phyloP scores from a whole-genome alignment of 2,888 invertebrate species.

The Torymus tubicola region DNA sequence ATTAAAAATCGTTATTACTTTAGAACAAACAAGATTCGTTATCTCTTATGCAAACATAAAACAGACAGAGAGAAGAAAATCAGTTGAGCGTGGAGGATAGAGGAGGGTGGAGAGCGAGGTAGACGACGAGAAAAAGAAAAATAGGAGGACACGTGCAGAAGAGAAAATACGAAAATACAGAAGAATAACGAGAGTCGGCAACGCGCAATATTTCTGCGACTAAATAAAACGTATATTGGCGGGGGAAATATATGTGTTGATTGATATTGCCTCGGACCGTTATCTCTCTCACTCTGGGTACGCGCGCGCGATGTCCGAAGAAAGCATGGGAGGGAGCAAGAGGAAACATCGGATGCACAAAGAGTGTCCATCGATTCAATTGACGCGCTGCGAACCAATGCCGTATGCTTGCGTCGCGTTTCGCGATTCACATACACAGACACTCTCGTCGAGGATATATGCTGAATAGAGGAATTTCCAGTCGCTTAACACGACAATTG shows the following conservation, averaged over 20 bases:
- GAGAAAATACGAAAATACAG: not conserved
- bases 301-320: conserved; percentile 34
- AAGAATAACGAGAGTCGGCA: conserved; percentile 32
- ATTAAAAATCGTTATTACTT: no score
- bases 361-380: conserved; percentile 49
- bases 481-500: conserved; percentile 58
- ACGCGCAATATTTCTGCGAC: conserved; percentile 39
- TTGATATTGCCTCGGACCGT: conserved; percentile 53
- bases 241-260: conserved; percentile 44
- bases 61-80: conserved; percentile 20
- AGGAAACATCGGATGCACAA: conserved; percentile 37
- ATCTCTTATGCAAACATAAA: conserved; percentile 44
- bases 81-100: conserved; percentile 14
- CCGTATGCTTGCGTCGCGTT: not conserved
- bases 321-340: conserved; percentile 5
- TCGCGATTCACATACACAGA: not conserved
- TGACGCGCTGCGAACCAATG: conserved; percentile 23
- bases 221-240: conserved; percentile 4
- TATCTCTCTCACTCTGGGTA: conserved; percentile 27
- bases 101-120: not conserved
- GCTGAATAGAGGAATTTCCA: conserved; percentile 56
- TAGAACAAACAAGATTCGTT: not conserved
- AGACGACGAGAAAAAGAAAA: no score
- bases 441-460: not conserved
- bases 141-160: not conserved